phyloP scores from a whole-genome alignment of 2,113 vertebrate species.

The Vulpes lagopus region DNA sequence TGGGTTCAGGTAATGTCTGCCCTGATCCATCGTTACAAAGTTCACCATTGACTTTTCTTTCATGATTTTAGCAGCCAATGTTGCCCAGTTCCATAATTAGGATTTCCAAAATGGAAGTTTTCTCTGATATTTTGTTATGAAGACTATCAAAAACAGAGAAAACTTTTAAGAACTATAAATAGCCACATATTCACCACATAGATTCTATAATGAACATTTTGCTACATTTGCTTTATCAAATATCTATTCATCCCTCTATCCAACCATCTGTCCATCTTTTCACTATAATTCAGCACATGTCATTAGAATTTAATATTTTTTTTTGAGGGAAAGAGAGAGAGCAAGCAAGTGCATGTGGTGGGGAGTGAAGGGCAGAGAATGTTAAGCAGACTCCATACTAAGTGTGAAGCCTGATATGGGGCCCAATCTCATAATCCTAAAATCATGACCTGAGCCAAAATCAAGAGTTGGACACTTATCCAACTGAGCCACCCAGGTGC shows the following conservation, averaged over 20 bases:
- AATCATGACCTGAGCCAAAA: background rate
- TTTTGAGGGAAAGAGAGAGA: background rate
- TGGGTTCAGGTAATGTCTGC: background rate
- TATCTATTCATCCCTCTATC: background rate
- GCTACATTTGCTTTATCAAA: conserved; percentile 24
- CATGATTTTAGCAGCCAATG: background rate
- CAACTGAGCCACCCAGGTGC: background rate
- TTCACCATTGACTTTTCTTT: conserved; percentile 19
- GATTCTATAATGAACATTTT: conserved; percentile 20
- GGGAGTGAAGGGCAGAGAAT: background rate
- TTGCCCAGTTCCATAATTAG: conserved; percentile 22
- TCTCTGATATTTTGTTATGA: background rate
- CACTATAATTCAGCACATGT: background rate
- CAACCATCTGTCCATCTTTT: conserved; percentile 9
- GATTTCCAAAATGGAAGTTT: background rate
- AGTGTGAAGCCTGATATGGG: background rate
- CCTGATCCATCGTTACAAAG: background rate
- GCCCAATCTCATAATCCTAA: background rate
- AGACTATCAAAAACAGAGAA: conserved; percentile 4
- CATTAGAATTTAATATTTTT: background rate
- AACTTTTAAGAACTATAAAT: background rate
- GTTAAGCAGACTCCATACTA: background rate
- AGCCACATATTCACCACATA: background rate
- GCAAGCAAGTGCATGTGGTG: background rate
- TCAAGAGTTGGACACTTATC: background rate